phyloP scores from a whole-genome alignment of 2,888 invertebrate genomes.

The Spatulosminthurus flaviceps region DNA sequence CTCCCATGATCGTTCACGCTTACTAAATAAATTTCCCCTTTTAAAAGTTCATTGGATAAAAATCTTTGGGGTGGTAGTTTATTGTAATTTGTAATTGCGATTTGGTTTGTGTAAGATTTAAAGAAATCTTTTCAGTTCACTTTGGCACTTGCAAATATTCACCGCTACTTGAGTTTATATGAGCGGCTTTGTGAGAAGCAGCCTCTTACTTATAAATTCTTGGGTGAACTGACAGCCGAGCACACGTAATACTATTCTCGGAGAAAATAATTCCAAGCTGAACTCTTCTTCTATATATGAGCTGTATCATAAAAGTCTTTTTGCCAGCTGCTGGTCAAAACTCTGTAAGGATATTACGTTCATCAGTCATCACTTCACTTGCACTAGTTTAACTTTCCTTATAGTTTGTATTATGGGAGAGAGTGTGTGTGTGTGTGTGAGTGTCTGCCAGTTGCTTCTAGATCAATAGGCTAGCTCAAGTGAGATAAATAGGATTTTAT shows the following conservation, averaged over 20 bases:
- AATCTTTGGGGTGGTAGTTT: too few species aligned
- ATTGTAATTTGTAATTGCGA: too few species aligned
- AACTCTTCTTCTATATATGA: background rate
- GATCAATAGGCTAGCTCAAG: conserved; percentile 32
- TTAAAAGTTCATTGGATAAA: too few species aligned
- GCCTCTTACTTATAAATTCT: background rate
- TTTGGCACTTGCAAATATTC: too few species aligned
- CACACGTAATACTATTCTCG: background rate
- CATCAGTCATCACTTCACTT: conserved; percentile 23
- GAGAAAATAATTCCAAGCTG: conserved; percentile 3
- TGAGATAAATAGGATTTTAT: conserved; percentile 38
- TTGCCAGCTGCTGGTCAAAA: conserved; percentile 6
- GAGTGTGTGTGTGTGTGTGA: too few species aligned
- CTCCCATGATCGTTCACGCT: background rate
- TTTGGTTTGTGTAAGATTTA: too few species aligned
- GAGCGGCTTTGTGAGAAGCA: background rate
- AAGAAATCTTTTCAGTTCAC: too few species aligned
- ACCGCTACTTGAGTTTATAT: background rate
- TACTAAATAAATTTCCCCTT: too few species aligned
- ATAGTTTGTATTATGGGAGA: background rate
- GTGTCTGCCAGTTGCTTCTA: too few species aligned
- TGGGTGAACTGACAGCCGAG: background rate
- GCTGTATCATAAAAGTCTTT: background rate
- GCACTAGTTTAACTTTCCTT: conserved; percentile 4
- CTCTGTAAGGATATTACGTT: conserved; percentile 7